Evolutionary conservation across 2,888 invertebrate species (phyloP).

Genomic region (Drosophila atripex): DNA sequence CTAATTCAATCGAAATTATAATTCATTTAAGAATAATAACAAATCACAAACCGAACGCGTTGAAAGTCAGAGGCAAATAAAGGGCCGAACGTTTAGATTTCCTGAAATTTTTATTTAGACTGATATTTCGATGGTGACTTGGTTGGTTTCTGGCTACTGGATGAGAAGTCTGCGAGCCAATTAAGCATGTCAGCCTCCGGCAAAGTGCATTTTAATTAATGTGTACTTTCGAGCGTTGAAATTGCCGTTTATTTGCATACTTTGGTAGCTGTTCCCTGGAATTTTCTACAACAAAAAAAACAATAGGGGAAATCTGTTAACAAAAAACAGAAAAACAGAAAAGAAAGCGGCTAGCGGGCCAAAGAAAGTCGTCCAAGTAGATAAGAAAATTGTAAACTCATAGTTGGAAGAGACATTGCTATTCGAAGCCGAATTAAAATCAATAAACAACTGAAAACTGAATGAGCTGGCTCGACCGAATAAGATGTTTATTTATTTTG

Average conservation of each 20-base stretch:
- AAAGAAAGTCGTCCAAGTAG: slow-evolving; percentile 4
- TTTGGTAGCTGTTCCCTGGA: background rate
- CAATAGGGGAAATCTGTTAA: background rate
- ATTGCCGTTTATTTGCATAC: slow-evolving; percentile 3
- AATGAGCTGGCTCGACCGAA: background rate
- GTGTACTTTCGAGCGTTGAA: background rate
- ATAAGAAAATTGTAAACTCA: background rate
- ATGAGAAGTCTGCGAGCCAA: background rate
- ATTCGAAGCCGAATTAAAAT: background rate
- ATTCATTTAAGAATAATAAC: background rate
- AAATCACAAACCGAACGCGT: background rate
- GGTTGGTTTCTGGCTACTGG: background rate
- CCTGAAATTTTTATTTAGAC: background rate
- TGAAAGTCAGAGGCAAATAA: background rate
- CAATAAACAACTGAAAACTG: slow-evolving; percentile 1
- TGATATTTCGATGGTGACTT: background rate
- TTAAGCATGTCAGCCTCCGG: background rate
- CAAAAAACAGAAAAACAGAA: background rate
- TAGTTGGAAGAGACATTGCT: background rate
- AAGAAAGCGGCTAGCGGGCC: background rate
- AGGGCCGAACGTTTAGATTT: background rate
- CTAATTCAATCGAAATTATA: slow-evolving; percentile 1
- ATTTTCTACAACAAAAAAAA: background rate
- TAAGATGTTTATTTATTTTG: slow-evolving; percentile 2
- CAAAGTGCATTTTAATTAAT: slow-evolving; percentile 4